Percentiles rank a stretch among this genome's conserved stretches.
These are phyloP conservation scores for Ailurus styani DNA, from an alignment of 2,113 vertebrate genomes.

Conservation along the genomic window DNA sequence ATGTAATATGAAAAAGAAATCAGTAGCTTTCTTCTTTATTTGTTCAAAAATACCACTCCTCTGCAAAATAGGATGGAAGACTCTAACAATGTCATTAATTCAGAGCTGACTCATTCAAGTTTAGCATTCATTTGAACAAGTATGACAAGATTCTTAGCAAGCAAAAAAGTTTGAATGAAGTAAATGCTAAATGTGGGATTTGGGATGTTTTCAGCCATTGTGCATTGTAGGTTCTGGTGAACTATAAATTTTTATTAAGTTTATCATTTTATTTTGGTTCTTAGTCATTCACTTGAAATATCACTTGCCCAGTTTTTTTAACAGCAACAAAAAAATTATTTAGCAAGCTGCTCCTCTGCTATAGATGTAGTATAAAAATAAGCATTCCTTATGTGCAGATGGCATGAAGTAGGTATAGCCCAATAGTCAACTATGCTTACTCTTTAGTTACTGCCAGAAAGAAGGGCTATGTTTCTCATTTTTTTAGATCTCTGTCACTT, in stretches of 20 bases:
- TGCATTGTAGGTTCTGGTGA: neutral
- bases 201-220: neutral
- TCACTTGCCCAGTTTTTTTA: neutral
- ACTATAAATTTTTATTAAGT: neutral
- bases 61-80: neutral
- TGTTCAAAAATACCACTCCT: conserved; percentile 10
- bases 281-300: conserved; percentile 17
- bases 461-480: neutral
- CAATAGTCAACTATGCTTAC: neutral
- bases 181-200: neutral
- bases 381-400: neutral
- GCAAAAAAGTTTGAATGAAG: conserved; percentile 32
- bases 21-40: neutral
- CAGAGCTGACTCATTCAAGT: neutral
- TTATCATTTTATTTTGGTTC: conserved; percentile 31
- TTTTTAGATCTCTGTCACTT: neutral
- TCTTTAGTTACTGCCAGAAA: neutral
- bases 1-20: neutral
- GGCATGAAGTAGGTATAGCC: neutral
- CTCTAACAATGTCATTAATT: conserved; percentile 16
- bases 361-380: neutral
- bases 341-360: neutral
- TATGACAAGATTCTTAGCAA: conserved; percentile 17
- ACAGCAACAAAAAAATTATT: neutral
- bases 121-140: conserved; percentile 2